Conservation (phyloP, 1,140 invertebrate genomes). For the Sarcophaga peregrina region DNA sequence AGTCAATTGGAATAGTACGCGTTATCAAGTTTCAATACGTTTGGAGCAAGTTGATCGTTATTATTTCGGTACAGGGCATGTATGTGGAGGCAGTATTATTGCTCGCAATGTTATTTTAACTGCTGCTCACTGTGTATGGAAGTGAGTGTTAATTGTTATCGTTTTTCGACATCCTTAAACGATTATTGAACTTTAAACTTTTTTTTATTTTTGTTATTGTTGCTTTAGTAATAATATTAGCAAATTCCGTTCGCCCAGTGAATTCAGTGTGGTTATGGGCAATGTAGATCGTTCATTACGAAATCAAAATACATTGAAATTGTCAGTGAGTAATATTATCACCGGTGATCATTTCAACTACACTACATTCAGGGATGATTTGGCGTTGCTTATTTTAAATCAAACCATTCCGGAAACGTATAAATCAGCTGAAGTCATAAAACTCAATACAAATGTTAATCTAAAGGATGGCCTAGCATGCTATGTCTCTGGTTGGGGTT, state of each 20-base stretch:
- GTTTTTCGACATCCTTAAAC: background rate
- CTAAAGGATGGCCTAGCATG: constrained; percentile 36
- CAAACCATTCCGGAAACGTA: constrained; percentile 2
- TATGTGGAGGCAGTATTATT: constrained; percentile 55
- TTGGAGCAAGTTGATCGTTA: constrained; percentile 24
- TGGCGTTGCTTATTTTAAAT: constrained; percentile 48
- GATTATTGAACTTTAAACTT: background rate
- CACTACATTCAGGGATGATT: constrained; percentile 37
- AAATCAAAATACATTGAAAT: constrained; percentile 37
- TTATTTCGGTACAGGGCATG: constrained; percentile 40
- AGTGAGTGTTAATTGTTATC: constrained; percentile 33
- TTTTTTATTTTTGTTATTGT: background rate
- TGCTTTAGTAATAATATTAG: background rate
- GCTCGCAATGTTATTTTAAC: constrained; percentile 47
- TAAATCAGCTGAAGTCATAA: background rate
- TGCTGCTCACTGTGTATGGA: constrained; percentile 54
- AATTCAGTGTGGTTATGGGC: constrained; percentile 46
- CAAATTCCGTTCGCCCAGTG: background rate
- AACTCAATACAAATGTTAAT: constrained; percentile 8
- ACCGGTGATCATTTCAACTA: constrained; percentile 48
- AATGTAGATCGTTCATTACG: constrained; percentile 49
- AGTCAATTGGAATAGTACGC: constrained; percentile 37
- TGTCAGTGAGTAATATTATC: constrained; percentile 23
- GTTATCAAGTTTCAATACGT: constrained; percentile 43
- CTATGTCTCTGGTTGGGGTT: constrained; percentile 56